Percentiles rank a stretch among this genome's conserved stretches.
These are phyloP conservation scores for Palythoa grandiflora DNA, from an alignment of 92 coral and sea anemone genomes.

Conservation along the genomic window DNA sequence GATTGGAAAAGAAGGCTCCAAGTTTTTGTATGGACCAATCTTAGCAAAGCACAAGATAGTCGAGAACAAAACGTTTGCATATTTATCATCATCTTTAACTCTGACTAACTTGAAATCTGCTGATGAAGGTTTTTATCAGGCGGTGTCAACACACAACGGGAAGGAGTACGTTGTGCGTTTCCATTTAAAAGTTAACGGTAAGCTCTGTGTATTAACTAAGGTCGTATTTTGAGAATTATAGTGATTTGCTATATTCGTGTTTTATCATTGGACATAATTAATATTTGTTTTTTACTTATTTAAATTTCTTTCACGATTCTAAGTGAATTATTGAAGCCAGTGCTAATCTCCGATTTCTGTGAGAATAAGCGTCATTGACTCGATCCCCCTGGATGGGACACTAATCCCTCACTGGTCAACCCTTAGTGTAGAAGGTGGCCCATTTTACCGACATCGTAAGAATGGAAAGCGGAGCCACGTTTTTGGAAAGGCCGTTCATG, in stretches of 20 bases:
- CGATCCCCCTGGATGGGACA: no score
- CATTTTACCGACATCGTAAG: no score
- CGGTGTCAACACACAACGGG: neutral
- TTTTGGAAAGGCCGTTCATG: no score
- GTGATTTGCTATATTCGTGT: neutral
- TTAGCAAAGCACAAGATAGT: slow-evolving; percentile 13
- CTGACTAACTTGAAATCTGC: neutral
- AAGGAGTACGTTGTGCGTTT: neutral
- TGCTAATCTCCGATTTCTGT: no score
- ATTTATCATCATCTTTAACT: slow-evolving; percentile 29
- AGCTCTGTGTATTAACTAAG: neutral
- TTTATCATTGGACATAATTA: neutral
- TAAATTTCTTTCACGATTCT: no score
- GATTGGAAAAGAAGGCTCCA: neutral
- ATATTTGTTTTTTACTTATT: no score
- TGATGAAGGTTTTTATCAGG: slow-evolving; percentile 26
- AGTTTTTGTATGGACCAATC: neutral
- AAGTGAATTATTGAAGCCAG: no score
- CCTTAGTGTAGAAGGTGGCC: no score
- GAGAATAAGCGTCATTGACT: no score
- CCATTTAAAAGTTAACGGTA: slow-evolving; percentile 28
- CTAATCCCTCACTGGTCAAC: no score
- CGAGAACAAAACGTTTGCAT: neutral
- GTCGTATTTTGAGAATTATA: neutral
- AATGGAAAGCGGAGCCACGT: no score